Percentiles rank a stretch among this genome's conserved stretches.
Conservation (phyloP, 2,113 vertebrate species). For the Recurvirostra avosetta region DNA sequence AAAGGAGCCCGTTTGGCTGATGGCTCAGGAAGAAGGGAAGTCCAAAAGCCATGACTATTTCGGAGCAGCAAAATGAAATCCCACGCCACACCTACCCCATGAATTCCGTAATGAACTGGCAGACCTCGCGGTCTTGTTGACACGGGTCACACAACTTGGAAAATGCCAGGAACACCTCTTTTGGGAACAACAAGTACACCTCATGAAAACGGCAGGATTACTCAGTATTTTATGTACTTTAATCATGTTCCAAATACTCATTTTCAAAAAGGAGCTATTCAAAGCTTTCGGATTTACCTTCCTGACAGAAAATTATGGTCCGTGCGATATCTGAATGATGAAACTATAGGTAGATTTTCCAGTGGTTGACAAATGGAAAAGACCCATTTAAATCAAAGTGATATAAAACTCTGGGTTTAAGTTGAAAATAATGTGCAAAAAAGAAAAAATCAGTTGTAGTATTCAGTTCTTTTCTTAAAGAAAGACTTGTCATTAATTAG, state of each 20-base stretch:
- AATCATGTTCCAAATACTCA: background rate
- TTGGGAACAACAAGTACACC: background rate
- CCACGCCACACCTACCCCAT: background rate
- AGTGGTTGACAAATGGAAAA: background rate
- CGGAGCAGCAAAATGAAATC: background rate
- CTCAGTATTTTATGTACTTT: background rate
- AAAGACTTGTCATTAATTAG: background rate
- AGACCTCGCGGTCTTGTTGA: background rate
- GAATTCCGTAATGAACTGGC: background rate
- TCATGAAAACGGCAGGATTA: background rate
- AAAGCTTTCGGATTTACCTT: constrained; percentile 3
- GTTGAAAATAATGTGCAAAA: background rate
- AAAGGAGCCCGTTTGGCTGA: background rate
- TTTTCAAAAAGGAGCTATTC: background rate
- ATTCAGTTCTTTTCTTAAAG: background rate
- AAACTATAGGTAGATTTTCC: background rate
- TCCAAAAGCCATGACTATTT: background rate
- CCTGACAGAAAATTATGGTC: background rate
- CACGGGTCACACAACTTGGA: background rate
- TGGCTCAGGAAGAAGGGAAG: background rate
- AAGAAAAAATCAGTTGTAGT: background rate
- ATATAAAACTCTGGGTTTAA: background rate
- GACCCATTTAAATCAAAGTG: background rate
- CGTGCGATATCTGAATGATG: background rate
- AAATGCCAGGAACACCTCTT: background rate